Evolutionary conservation across 2,888 invertebrate genomes (phyloP).

Genomic region (Molanna angustata): DNA sequence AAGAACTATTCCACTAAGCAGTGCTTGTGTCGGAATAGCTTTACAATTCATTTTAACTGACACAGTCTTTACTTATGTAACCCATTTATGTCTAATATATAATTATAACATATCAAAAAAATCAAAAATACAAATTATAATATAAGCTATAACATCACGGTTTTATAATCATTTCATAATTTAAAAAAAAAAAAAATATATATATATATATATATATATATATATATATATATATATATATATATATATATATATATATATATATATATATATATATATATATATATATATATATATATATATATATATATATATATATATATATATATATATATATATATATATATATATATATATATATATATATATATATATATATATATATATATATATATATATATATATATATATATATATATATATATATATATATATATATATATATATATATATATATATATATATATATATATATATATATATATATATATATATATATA

Average conservation of each 20-base stretch:
- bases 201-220: not conserved
- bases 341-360: conserved; percentile 14
- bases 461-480: conserved; percentile 5
- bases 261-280: not conserved
- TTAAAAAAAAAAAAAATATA: not conserved
- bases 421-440: conserved; percentile 12
- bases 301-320: not conserved
- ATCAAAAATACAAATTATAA: too few species aligned
- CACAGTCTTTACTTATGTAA: too few species aligned
- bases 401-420: conserved; percentile 8
- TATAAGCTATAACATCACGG: too few species aligned
- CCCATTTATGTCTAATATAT: too few species aligned
- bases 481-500: conserved; percentile 6
- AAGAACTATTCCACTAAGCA: too few species aligned
- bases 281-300: not conserved
- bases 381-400: conserved; percentile 4
- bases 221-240: not conserved
- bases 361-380: conserved; percentile 12
- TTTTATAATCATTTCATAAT: too few species aligned
- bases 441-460: conserved; percentile 12
- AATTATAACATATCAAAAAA: too few species aligned
- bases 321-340: conserved; percentile 2
- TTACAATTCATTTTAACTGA: too few species aligned
- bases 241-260: not conserved
- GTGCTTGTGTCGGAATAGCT: too few species aligned